Base-by-base conservation (phyloP, 2,797 vertebrate species). In the Hapalemur alaotrensis region DNA sequence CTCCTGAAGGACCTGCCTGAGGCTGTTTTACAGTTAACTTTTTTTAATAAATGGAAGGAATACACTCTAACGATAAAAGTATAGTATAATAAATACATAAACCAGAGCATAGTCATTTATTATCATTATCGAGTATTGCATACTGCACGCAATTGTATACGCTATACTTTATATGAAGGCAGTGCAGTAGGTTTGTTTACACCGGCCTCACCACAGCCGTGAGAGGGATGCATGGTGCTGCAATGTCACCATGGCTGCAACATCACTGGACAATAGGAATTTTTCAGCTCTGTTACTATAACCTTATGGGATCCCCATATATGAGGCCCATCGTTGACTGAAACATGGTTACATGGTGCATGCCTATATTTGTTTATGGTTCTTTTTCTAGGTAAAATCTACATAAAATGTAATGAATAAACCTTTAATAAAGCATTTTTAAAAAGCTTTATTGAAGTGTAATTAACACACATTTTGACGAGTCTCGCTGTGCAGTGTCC, bases 221-320 rank as follows among this genome's bases (percentile, higher is more conserved):
- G 3, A 10, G 48, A 52, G 32, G 35, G 23, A 52, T 0, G 11
- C n/a, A 1, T 5, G 4, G 7, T 12, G 0, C 22, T 35, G 9
- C 32, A 13, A 23, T 20, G 0, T 78, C 52, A 23, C 32, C n/a
- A 1, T 2, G 48, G 48, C n/a, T 35, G 14, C 12, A 25, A 1
- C 50, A 5, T 35, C 22, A 25, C 11, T 2, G 8, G 2, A 12
- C 7, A 8, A 14, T 15, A 35, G n/a, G 50, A 78, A 54, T 25
- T 54, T 15, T 23, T 35, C n/a, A 35, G 75, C 48, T 35, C 32
- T 54, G 14, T 78, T 43, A 43, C 43, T 25, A 14, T 4, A 78
- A 15, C 25, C 50, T 54, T 2, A 52, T 0, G 7, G 75, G 50
- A 13, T 48, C 13, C 0, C 1, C 13, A 22, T 23, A 35, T 14